A percentile compares a stretch with the other conserved stretches of the same genome.
These are phyloP conservation scores for Cyprinus carpio DNA, from an alignment of 2,113 vertebrate species.

Conservation along the genomic window DNA sequence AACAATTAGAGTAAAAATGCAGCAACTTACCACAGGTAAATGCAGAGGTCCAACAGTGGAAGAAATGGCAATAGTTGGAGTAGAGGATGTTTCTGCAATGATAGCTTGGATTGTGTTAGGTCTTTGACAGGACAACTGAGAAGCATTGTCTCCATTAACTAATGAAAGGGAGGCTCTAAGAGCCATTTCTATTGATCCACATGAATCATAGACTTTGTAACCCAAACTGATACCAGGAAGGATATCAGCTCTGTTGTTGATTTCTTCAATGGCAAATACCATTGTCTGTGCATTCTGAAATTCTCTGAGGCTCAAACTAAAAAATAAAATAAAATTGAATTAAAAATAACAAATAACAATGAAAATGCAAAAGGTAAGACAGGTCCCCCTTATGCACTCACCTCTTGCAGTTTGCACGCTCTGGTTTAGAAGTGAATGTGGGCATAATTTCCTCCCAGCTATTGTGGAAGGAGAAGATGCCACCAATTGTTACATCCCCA, in stretches of 20 bases:
- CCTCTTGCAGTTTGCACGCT: slow-evolving; percentile 57
- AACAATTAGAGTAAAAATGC: background rate
- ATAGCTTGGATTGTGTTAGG: slow-evolving; percentile 59
- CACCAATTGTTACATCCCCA: slow-evolving; percentile 62
- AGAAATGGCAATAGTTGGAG: slow-evolving; percentile 62
- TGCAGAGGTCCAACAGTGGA: slow-evolving; percentile 59
- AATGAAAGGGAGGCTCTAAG: slow-evolving; percentile 60
- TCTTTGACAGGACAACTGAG: slow-evolving; percentile 40
- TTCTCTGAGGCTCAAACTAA: slow-evolving; percentile 61
- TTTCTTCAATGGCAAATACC: slow-evolving; percentile 66
- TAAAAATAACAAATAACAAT: background rate
- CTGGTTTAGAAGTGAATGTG: slow-evolving; percentile 54
- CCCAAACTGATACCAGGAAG: slow-evolving; percentile 61
- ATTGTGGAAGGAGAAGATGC: slow-evolving; percentile 64
- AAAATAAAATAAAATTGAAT: background rate
- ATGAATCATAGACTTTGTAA: slow-evolving; percentile 66
- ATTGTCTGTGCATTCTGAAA: slow-evolving; percentile 65
- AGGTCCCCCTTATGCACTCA: slow-evolving; percentile 32
- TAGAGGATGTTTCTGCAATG: slow-evolving; percentile 64
- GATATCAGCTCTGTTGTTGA: slow-evolving; percentile 62
- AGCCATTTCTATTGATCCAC: slow-evolving; percentile 60
- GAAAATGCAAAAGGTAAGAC: background rate
- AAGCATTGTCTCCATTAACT: slow-evolving; percentile 54
- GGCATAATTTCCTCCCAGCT: slow-evolving; percentile 55
- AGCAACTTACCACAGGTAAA: slow-evolving; percentile 59